Percentiles rank a stretch among this genome's conserved stretches.
Evolutionary conservation across 2,888 invertebrate species (phyloP).

Genomic region (Caenorhabditis sulstoni): DNA sequence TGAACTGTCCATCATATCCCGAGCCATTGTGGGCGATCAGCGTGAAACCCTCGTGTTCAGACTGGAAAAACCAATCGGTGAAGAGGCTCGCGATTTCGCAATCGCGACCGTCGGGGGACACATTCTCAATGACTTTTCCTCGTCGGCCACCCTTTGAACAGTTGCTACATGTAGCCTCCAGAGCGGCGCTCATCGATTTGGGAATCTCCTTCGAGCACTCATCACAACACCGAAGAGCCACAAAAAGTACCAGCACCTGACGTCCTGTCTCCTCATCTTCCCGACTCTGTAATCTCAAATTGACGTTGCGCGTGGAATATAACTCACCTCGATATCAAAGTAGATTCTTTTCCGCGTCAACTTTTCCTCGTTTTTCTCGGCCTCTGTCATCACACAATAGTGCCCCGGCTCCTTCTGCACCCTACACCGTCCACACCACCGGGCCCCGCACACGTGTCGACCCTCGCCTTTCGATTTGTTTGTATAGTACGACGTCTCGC

Average conservation of each 20-base stretch:
- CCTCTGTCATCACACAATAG: background rate
- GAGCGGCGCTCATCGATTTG: background rate
- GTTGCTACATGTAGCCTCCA: background rate
- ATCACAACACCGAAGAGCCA: slow-evolving; percentile 4
- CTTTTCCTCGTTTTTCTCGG: background rate
- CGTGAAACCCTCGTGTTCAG: background rate
- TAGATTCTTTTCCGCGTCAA: slow-evolving; percentile 4
- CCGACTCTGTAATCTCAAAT: slow-evolving; percentile 1
- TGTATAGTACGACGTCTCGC: background rate
- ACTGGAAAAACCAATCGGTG: background rate
- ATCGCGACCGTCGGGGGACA: background rate
- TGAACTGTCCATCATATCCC: slow-evolving; percentile 18
- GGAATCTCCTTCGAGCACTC: background rate
- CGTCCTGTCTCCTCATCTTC: slow-evolving; percentile 7
- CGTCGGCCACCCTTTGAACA: background rate
- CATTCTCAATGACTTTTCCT: background rate
- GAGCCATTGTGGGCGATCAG: slow-evolving; percentile 6
- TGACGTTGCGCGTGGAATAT: background rate
- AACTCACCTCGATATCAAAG: slow-evolving; percentile 7
- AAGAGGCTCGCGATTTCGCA: background rate
- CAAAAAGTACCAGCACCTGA: background rate
- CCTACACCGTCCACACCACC: slow-evolving; percentile 1
- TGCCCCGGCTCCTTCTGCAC: background rate
- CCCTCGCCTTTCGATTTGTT: background rate
- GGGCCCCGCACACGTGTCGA: background rate